These are phyloP conservation scores for Bombylius discolor DNA, from an alignment of 2,888 invertebrate genomes.

Conservation along the genomic window DNA sequence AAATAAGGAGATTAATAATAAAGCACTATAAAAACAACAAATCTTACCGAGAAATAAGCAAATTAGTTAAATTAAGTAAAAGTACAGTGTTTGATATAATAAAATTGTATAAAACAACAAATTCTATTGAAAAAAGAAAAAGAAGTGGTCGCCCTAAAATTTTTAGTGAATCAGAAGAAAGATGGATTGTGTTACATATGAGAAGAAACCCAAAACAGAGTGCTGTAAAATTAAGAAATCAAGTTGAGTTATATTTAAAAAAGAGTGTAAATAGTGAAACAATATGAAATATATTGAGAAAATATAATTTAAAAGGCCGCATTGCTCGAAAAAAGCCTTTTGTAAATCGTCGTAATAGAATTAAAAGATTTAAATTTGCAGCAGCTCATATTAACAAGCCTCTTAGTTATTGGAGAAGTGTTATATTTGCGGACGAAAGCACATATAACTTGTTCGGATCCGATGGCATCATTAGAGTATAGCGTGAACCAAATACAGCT, in stretches of 20 bases:
- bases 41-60: no score
- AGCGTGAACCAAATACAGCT: background rate
- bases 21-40: no score
- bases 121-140: no score
- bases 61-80: no score
- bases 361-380: background rate
- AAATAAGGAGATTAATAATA: no score
- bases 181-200: background rate
- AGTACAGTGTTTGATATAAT: no score
- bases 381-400: background rate
- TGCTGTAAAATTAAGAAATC: background rate
- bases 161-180: background rate
- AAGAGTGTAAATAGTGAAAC: no score
- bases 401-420: background rate
- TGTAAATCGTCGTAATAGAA: background rate
- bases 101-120: no score
- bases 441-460: background rate
- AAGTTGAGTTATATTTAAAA: no score
- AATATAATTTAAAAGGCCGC: no score
- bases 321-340: background rate
- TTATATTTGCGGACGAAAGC: background rate
- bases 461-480: background rate
- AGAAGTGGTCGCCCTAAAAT: background rate
- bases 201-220: background rate
- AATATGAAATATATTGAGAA: no score